Evolutionary conservation across 2,113 vertebrate species (phyloP).

Genomic region (Oryzias curvinotus): DNA sequence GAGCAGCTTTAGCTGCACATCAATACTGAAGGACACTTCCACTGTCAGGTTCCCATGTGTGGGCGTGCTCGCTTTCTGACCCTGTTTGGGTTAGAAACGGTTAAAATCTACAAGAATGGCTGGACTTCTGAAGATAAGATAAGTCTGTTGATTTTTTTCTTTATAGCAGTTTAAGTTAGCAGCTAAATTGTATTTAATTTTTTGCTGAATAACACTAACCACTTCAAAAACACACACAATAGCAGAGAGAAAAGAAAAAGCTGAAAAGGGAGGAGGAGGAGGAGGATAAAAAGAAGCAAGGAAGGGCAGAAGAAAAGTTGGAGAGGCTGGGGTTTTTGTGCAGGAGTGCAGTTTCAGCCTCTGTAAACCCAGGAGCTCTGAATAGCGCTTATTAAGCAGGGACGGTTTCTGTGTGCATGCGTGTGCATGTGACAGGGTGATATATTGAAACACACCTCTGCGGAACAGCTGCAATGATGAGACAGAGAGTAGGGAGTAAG

Average conservation of each 20-base stretch:
- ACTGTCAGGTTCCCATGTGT: not conserved
- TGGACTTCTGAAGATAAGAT: not conserved
- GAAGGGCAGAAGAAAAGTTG: constrained; percentile 39
- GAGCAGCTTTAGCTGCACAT: not conserved
- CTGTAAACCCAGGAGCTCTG: constrained; percentile 73
- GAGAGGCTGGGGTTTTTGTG: constrained; percentile 56
- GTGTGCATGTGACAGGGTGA: constrained; percentile 68
- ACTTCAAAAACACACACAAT: constrained; percentile 4
- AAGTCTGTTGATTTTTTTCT: not conserved
- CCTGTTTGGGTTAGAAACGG: not conserved
- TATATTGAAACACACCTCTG: constrained; percentile 77
- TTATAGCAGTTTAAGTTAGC: not conserved
- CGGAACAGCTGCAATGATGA: constrained; percentile 78
- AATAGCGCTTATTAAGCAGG: constrained; percentile 78
- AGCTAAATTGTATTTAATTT: not conserved
- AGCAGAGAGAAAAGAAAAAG: not conserved
- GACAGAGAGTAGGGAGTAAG: constrained; percentile 72
- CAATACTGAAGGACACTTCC: not conserved
- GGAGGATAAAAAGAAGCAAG: constrained; percentile 29
- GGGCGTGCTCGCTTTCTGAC: not conserved
- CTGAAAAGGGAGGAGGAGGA: constrained; percentile 19
- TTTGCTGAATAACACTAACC: not conserved
- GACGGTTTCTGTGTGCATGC: constrained; percentile 46
- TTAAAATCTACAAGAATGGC: not conserved
- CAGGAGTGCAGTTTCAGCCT: constrained; percentile 73